Conservation (phyloP, 30 jellyfish, hydroid and myxozoan species). For the Hydractinia symbiolongicarpus region DNA sequence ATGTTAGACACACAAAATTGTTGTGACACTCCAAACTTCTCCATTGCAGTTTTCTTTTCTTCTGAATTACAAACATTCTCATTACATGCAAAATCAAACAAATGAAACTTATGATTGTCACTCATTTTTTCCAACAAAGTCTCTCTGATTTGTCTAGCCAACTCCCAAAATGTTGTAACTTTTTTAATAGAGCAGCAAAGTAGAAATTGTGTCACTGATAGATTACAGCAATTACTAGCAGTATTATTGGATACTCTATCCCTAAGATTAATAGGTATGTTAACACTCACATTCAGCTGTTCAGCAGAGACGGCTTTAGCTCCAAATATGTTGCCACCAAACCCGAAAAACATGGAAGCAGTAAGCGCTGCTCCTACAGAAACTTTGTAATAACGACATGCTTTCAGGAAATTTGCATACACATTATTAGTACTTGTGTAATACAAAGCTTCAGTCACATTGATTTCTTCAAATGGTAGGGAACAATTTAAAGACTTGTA, state of each 20-base stretch:
- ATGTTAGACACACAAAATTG: neutral
- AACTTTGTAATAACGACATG: neutral
- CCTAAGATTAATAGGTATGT: constrained; percentile 5
- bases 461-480: constrained; percentile 2
- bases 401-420: neutral
- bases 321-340: neutral
- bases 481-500: neutral
- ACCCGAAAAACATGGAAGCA: constrained; percentile 8
- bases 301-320: neutral
- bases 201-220: neutral
- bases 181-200: neutral
- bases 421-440: neutral
- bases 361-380: constrained; percentile 8
- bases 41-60: neutral
- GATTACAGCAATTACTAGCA: neutral
- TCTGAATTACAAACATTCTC: no score
- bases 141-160: neutral
- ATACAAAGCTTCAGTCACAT: constrained; percentile 1
- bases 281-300: neutral
- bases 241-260: neutral
- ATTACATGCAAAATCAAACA: neutral
- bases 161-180: neutral
- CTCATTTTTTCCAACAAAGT: neutral
- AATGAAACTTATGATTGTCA: neutral
- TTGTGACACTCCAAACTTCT: neutral